Percentiles rank a stretch among this genome's conserved stretches.
These are phyloP conservation scores for Aradophagus sp. DNA, from an alignment of 1,140 invertebrate species.

Conservation along the genomic window DNA sequence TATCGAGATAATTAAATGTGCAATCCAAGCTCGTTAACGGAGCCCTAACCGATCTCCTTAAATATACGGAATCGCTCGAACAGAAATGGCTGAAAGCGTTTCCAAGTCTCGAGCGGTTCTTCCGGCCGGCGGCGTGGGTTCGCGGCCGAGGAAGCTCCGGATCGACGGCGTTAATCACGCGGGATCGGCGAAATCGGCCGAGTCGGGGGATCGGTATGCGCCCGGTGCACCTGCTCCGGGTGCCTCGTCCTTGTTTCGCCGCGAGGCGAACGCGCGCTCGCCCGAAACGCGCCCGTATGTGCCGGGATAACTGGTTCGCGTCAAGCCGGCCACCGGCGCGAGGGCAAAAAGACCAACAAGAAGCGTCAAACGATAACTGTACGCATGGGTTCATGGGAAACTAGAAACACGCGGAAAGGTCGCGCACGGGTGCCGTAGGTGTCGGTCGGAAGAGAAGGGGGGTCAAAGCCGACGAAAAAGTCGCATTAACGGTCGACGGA, in stretches of 20 bases:
- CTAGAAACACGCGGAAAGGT: conserved; percentile 31
- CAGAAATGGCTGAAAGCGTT: too few species aligned
- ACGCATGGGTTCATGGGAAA: conserved; percentile 56
- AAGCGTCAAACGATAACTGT: conserved; percentile 48
- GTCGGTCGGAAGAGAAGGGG: conserved; percentile 42
- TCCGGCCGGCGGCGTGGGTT: too few species aligned
- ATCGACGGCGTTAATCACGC: too few species aligned
- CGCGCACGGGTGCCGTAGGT: conserved; percentile 11
- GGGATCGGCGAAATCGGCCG: too few species aligned
- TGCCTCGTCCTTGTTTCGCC: conserved; percentile 59
- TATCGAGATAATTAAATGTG: too few species aligned
- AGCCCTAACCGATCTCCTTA: too few species aligned
- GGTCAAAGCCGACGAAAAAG: conserved; percentile 38
- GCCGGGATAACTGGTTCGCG: conserved; percentile 63
- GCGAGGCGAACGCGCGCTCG: conserved; percentile 50
- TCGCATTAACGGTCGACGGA: conserved; percentile 39
- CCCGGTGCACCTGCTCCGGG: conserved; percentile 61
- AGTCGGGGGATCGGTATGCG: conserved; percentile 59
- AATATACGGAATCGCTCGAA: too few species aligned
- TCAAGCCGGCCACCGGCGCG: conserved; percentile 7
- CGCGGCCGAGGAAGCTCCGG: too few species aligned
- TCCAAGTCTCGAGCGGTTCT: too few species aligned
- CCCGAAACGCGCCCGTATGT: conserved; percentile 58
- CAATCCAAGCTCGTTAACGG: too few species aligned
- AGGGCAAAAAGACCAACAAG: conserved; percentile 17